Percentiles rank a stretch among this genome's conserved stretches.
phyloP scores from a whole-genome alignment of 2,113 vertebrate species.

The Aptenodytes forsteri region DNA sequence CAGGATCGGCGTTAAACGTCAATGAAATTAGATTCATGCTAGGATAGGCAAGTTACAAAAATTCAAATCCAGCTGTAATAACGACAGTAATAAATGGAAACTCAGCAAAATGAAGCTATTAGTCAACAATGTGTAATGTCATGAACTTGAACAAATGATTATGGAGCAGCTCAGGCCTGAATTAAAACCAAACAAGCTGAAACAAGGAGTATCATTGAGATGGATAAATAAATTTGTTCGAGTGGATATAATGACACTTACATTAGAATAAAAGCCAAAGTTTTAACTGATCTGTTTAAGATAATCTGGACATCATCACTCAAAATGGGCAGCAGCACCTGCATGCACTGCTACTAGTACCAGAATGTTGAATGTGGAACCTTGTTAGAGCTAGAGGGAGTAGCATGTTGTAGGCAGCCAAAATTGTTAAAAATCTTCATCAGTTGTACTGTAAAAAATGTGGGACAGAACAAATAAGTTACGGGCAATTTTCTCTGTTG shows the following conservation, averaged over 20 bases:
- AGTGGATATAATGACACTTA: not conserved
- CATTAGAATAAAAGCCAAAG: not conserved
- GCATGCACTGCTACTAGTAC: not conserved
- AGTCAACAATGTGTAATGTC: constrained; percentile 24
- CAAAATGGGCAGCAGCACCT: not conserved
- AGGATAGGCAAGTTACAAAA: constrained; percentile 33
- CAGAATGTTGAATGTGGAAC: not conserved
- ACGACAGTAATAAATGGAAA: constrained; percentile 53
- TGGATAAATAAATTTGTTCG: not conserved
- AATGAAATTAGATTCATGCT: constrained; percentile 28
- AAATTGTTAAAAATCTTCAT: not conserved
- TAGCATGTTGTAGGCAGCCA: not conserved
- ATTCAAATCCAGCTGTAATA: constrained; percentile 16
- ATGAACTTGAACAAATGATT: constrained; percentile 23
- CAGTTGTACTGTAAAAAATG: not conserved
- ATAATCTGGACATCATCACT: not conserved
- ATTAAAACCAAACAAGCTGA: constrained; percentile 28
- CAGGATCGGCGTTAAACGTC: constrained; percentile 42
- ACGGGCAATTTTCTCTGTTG: not conserved
- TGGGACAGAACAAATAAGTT: not conserved
- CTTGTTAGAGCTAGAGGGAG: not conserved
- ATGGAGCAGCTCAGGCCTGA: not conserved
- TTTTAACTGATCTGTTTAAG: not conserved
- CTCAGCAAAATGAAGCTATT: constrained; percentile 50
- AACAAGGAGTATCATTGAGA: not conserved